Evolutionary conservation across 2,888 invertebrate genomes (phyloP).

Genomic region (Zygogramma bicolorata): DNA sequence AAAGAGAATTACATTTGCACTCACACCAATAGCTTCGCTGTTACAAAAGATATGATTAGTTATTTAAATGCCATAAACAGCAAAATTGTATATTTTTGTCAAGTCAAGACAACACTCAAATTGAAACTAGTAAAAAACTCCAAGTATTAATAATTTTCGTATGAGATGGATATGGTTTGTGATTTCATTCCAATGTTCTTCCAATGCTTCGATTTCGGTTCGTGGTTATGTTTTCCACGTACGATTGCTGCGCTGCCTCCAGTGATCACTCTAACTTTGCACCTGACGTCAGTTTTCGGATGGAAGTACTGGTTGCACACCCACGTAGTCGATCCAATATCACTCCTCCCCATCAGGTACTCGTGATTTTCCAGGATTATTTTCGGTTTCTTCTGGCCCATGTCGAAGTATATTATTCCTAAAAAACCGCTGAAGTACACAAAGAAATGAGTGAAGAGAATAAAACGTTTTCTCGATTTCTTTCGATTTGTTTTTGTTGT

Average conservation of each 20-base stretch:
- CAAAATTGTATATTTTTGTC: no score
- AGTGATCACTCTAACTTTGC: conserved; percentile 49
- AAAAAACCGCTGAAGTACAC: conserved; percentile 35
- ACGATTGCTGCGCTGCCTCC: conserved; percentile 42
- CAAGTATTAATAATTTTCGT: no score
- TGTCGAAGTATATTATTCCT: conserved; percentile 52
- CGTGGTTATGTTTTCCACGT: conserved; percentile 47
- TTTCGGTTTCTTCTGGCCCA: conserved; percentile 53
- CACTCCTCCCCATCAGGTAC: conserved; percentile 44
- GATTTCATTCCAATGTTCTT: conserved; percentile 40
- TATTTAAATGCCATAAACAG: no score
- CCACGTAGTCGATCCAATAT: conserved; percentile 48
- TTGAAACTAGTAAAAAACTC: no score
- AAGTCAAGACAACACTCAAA: no score
- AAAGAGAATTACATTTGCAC: no score
- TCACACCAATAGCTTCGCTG: no score
- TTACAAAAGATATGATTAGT: no score
- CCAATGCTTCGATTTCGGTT: conserved; percentile 33
- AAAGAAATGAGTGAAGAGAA: neutral
- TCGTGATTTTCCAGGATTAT: conserved; percentile 49
- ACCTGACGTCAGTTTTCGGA: conserved; percentile 40
- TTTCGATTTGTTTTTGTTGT: no score
- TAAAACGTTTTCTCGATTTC: neutral
- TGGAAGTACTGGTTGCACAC: conserved; percentile 52
- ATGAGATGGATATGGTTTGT: conserved; percentile 35